Evolutionary conservation across 2,113 vertebrate species (phyloP), one percentile per base, ranked within the genome.

Genomic region (Polypterus bichir): DNA sequence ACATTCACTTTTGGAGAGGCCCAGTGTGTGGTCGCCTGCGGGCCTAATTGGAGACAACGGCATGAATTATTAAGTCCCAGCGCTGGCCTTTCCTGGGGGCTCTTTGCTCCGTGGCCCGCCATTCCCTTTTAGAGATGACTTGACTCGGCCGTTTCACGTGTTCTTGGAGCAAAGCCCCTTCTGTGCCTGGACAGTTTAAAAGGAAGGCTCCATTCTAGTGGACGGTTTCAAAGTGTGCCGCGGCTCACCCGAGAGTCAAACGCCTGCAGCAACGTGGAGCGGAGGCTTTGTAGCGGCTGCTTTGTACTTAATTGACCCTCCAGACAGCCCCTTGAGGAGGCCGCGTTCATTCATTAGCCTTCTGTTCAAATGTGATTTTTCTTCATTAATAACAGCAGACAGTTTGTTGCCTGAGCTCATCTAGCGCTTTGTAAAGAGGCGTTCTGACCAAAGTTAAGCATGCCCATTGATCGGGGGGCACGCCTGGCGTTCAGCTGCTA

Each of bases 241-340:
- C 9, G 5, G 48, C 53, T 44, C 52, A 47, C 4, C 48, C 51
- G 9, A 49, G 27, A 45, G 45, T 55, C 62, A 51, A 51, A 51
- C 9, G 49, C 49, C 49, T 51, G 49, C 6, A 51, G 49, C 49
- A 51, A 51, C 49, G 6, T 7, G 9, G 6, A 51, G 60, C 6
- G 9, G 49, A 63, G 65, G 62, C 63, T 62, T 80, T 82, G 68
- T 49, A 66, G 4, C 62, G 70, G 72, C 79, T 78, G 74, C 76
- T 66, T 79, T 77, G 76, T 70, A 74, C 67, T 72, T 65, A 71
- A 70, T 67, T 60, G 49, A 74, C 66, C 64, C 66, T 68, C 56
- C 47, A 62, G 69, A 71, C 63, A 47, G 63, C 64, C 63, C 69
- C 69, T 57, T 7, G 1, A 47, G 59, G 73, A 67, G 62, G 64